These are phyloP conservation scores for Nyctereutes procyonoides DNA, from an alignment of 2,113 vertebrate genomes.

Conservation along the genomic window DNA sequence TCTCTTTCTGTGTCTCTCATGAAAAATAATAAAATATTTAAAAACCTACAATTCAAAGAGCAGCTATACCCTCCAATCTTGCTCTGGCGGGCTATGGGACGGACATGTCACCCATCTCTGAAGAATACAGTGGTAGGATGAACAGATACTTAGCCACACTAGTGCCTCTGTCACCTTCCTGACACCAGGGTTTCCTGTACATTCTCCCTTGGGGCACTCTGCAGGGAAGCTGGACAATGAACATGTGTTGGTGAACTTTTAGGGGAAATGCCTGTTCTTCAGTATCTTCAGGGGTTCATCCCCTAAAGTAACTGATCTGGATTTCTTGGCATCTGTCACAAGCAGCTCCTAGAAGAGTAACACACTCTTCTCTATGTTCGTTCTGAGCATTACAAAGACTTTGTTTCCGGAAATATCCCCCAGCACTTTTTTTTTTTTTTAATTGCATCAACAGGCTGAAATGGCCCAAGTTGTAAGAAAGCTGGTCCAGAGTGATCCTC, in stretches of 20 bases:
- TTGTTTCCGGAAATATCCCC: conserved; percentile 72
- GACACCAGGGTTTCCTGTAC: background rate
- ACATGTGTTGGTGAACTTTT: background rate
- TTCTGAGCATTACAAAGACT: conserved; percentile 70
- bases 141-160: background rate
- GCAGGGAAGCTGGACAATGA: background rate
- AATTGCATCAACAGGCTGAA: background rate
- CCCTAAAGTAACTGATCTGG: background rate
- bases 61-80: background rate
- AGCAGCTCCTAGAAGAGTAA: background rate
- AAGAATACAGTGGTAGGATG: rapidly evolving
- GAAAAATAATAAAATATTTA: too few relatives aligned
- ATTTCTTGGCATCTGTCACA: background rate
- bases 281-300: background rate
- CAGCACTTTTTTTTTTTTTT: conserved; percentile 25
- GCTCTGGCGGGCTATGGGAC: background rate
- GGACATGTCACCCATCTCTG: rapidly evolving
- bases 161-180: background rate
- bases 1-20: too few relatives aligned
- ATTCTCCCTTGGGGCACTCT: background rate
- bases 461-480: background rate
- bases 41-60: background rate
- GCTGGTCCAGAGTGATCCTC: background rate
- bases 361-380: conserved; percentile 58
- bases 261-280: background rate